Evolutionary conservation across 2,113 vertebrate genomes (phyloP), one percentile per base, ranked within the genome.

Genomic region (Phalacrocorax brasilianus): DNA sequence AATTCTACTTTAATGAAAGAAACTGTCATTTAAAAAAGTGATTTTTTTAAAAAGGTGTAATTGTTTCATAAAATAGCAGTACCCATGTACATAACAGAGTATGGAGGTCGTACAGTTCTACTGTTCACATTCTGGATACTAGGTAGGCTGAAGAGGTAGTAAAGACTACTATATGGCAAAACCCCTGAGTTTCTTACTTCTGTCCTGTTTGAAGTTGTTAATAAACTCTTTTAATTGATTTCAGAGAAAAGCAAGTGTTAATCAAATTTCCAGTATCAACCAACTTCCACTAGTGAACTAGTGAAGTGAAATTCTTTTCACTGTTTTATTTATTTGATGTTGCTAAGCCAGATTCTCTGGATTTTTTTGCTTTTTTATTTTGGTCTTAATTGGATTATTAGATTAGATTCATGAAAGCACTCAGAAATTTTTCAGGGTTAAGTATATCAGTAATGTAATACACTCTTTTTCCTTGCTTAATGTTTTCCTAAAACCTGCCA

Each of bases 51-150:
- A 97, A 68, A 91, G 35, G 52, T 96, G 91, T 97, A 97, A 96
- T 95, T 97, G 78, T 94, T 98, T 95, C 95, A 70, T 97, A 97
- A 50, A 91, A 65, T 92, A 93, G 93, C 58, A 87, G 90, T 92
- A 97, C 87, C 93, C 95, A 66, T 97, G 97, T 97, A 97, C 96
- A 97, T 97, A 97, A 95, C 45, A 94, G 90, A 96, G 95, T 97
- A 96, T 32, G 5, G 88, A 95, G 38, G 58, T 95, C 95, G 6
- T 95, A 80, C 83, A 95, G 88, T 94, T 95, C 93, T 97, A 89
- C 40, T 90, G 94, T 78, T 97, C 91, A 53, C 82, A 83, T 88
- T 96, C 78, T 96, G 93, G 93, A 93, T 93, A 78, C 70, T 95
- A 95, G 75, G 87, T 93, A 92, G 88, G 56, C 68, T 96, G 96